Conservation (phyloP, 2,113 vertebrate species). For the Platichthys flesus region DNA sequence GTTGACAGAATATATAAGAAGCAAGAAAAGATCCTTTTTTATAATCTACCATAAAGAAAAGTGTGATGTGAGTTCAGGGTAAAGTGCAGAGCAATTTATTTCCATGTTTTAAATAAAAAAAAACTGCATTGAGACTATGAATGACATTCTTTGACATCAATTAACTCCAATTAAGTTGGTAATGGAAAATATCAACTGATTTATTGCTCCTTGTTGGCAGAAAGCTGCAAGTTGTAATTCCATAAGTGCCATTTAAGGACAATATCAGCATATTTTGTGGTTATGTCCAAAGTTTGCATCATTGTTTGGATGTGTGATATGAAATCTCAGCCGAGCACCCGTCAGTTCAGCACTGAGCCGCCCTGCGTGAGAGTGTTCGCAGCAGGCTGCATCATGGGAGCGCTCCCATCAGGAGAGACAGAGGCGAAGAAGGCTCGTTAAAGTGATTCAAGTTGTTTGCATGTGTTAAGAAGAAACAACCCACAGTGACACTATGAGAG, state of each 20-base stretch:
- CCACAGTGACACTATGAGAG: conserved; percentile 65
- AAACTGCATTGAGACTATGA: conserved; percentile 17
- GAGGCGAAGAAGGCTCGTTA: conserved; percentile 63
- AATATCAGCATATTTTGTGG: conserved; percentile 33
- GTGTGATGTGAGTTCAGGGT: conserved; percentile 12
- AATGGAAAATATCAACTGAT: conserved; percentile 41
- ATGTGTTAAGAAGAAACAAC: conserved; percentile 67
- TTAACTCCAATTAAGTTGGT: conserved; percentile 59
- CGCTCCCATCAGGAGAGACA: conserved; percentile 38
- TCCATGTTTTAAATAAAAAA: conserved; percentile 13
- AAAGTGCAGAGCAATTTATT: background rate
- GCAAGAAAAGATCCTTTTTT: background rate
- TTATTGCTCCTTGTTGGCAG: conserved; percentile 41
- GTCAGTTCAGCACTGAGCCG: conserved; percentile 41
- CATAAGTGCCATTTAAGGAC: conserved; percentile 36
- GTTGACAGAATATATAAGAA: background rate
- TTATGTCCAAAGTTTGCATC: conserved; percentile 76
- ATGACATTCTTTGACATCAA: conserved; percentile 64
- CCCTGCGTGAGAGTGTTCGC: conserved; percentile 22
- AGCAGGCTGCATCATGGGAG: conserved; percentile 43
- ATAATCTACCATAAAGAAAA: background rate
- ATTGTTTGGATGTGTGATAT: conserved; percentile 63
- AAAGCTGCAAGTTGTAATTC: conserved; percentile 57
- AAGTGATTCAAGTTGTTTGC: conserved; percentile 69
- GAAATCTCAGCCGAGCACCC: conserved; percentile 53